Percentiles rank a stretch among this genome's conserved stretches.
phyloP scores from a whole-genome alignment of 1,140 invertebrate genomes.

The Drosophila bifasciata region DNA sequence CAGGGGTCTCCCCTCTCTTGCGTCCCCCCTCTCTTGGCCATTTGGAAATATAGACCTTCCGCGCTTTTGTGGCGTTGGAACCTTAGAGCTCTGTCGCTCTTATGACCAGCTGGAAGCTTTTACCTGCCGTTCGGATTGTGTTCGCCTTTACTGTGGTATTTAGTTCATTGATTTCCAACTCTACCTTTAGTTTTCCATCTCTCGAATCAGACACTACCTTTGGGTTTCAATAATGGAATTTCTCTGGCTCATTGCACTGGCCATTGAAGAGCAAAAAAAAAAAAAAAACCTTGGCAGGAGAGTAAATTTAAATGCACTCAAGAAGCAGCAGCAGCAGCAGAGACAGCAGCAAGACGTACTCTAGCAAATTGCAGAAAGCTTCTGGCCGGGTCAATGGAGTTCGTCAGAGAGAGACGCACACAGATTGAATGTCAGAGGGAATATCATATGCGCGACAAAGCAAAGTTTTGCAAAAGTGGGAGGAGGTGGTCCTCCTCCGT shows the following conservation, averaged over 20 bases:
- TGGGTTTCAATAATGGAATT: constrained; percentile 9
- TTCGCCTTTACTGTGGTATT: constrained; percentile 41
- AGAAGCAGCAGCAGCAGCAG: constrained; percentile 34
- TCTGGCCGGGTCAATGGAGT: constrained; percentile 57
- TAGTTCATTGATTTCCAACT: constrained; percentile 26
- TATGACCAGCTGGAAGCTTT: constrained; percentile 15
- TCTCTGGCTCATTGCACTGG: constrained; percentile 45
- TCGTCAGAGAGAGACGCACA: constrained; percentile 38
- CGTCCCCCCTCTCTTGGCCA: no score
- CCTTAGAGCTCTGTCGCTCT: not conserved
- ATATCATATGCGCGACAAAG: constrained; percentile 71
- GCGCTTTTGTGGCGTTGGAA: no score
- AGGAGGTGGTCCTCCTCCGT: constrained; percentile 44
- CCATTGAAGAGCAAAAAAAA: constrained; percentile 34
- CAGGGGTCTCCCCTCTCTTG: no score
- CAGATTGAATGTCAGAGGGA: constrained; percentile 75
- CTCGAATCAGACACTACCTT: not conserved
- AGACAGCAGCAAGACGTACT: constrained; percentile 50
- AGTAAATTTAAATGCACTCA: constrained; percentile 50
- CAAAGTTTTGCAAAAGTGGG: constrained; percentile 46
- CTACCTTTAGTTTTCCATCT: not conserved
- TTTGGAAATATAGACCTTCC: no score
- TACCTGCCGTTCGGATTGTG: constrained; percentile 12
- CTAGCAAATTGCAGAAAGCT: constrained; percentile 54
- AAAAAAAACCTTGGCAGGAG: constrained; percentile 25